Percentiles rank a stretch among this genome's conserved stretches.
Evolutionary conservation across 2,113 vertebrate genomes (phyloP).

Genomic region (Brachirus orientalis): DNA sequence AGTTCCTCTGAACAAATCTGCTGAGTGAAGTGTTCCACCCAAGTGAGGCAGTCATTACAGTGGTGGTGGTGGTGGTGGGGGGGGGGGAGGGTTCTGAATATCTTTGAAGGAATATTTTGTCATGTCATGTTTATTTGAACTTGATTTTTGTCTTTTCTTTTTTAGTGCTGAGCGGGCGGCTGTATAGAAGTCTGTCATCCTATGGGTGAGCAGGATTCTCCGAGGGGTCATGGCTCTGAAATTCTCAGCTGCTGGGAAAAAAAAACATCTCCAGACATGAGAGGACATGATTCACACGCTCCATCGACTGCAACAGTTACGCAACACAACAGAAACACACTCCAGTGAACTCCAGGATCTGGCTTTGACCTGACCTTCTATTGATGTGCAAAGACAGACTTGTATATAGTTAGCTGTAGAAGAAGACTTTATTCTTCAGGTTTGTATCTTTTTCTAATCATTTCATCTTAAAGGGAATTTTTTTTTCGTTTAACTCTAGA

Average conservation of each 20-base stretch:
- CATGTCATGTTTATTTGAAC: too few species aligned
- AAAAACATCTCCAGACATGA: conserved; percentile 46
- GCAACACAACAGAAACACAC: conserved; percentile 53
- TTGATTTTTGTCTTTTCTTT: too few species aligned
- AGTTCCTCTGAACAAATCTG: too few species aligned
- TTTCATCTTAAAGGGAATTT: too few species aligned
- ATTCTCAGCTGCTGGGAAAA: conserved; percentile 69
- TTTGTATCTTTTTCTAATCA: neutral
- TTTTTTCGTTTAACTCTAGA: too few species aligned
- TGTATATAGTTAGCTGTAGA: too few species aligned
- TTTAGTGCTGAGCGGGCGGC: neutral
- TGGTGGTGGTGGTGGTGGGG: too few species aligned
- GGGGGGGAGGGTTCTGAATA: too few species aligned
- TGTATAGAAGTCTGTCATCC: conserved; percentile 26
- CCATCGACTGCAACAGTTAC: conserved; percentile 48
- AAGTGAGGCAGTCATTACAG: too few species aligned
- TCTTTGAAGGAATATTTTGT: too few species aligned
- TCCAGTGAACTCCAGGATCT: conserved; percentile 37
- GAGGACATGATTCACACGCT: conserved; percentile 68
- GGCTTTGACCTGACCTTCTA: conserved; percentile 25
- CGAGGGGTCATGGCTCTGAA: conserved; percentile 38
- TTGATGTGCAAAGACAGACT: neutral
- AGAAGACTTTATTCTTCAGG: too few species aligned
- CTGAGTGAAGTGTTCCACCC: too few species aligned
- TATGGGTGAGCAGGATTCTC: conserved; percentile 14